Conservation (phyloP, 1,140 invertebrate genomes). For the Bombus superbus region DNA sequence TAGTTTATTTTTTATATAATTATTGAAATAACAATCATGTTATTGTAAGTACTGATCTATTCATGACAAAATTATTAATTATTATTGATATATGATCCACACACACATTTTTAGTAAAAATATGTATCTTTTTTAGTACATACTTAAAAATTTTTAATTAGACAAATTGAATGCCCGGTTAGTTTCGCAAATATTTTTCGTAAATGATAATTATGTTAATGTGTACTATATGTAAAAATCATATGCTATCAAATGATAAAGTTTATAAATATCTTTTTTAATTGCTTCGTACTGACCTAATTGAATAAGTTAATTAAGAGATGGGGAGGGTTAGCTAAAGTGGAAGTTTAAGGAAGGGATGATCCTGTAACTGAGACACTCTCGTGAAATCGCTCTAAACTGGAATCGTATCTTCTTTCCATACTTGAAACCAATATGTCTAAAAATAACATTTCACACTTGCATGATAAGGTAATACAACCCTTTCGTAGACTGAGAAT, state of each 20-base stretch:
- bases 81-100: no score
- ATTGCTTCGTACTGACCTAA: background rate
- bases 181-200: background rate
- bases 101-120: no score
- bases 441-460: constrained; percentile 44
- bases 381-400: background rate
- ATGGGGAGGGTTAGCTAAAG: background rate
- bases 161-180: background rate
- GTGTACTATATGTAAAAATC: no score
- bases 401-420: background rate
- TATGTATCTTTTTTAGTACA: no score
- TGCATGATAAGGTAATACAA: constrained; percentile 1
- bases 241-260: background rate
- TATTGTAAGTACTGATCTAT: no score
- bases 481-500: constrained; percentile 9
- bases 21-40: no score
- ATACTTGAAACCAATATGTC: background rate
- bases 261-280: background rate
- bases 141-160: no score
- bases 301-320: background rate
- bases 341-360: background rate
- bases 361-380: background rate
- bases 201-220: no score
- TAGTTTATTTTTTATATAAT: background rate
- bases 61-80: no score